Percentiles rank a stretch among this genome's conserved stretches.
phyloP scores from a whole-genome alignment of 2,113 vertebrate genomes.

The Catharus bicknelli region DNA sequence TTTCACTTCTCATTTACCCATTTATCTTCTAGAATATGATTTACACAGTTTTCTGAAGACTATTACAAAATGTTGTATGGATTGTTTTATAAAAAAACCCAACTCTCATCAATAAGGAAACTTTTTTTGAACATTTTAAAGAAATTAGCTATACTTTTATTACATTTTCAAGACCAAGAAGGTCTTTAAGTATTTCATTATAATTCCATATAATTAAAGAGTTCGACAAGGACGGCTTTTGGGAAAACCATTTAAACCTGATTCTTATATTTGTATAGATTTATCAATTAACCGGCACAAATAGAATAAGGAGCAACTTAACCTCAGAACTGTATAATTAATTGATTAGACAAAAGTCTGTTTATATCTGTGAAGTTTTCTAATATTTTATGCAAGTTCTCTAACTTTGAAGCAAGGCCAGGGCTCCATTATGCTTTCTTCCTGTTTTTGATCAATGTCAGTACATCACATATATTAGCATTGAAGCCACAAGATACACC shows the following conservation, averaged over 20 bases:
- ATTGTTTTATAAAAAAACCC: neutral
- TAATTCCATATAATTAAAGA: slow-evolving; percentile 13
- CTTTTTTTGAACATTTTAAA: neutral
- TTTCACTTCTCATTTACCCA: neutral
- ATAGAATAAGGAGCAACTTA: slow-evolving; percentile 20
- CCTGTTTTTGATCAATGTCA: neutral
- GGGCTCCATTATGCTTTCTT: neutral
- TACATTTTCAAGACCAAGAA: slow-evolving; percentile 9
- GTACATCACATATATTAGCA: neutral
- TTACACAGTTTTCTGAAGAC: neutral
- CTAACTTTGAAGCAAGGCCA: neutral
- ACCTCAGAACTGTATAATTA: slow-evolving; percentile 22
- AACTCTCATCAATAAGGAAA: neutral
- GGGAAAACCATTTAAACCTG: neutral
- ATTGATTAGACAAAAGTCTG: neutral
- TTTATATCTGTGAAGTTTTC: neutral
- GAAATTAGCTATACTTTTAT: neutral
- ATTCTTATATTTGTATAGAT: slow-evolving; percentile 18
- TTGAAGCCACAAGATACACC: neutral
- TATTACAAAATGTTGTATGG: neutral
- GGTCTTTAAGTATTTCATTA: neutral
- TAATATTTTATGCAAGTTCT: neutral
- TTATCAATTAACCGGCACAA: slow-evolving; percentile 46
- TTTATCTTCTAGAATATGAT: neutral
- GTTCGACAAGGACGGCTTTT: neutral